phyloP scores from a whole-genome alignment of 2,797 vertebrate species.

The Rhinatrema bivittatum region DNA sequence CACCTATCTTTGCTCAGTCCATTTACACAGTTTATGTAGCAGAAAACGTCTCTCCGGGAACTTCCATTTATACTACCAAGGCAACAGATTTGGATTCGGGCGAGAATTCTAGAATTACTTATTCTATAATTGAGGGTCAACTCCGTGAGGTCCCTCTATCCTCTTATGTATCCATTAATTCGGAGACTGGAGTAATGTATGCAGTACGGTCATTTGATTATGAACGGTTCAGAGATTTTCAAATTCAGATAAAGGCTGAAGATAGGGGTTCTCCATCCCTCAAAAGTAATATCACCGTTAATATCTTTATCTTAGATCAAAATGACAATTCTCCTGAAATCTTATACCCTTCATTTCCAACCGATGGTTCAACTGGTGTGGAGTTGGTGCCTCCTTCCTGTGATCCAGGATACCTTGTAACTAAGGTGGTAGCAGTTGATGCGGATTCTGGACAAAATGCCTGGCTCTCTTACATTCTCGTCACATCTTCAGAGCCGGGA shows the following conservation, averaged over 20 bases:
- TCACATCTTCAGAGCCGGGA: background rate
- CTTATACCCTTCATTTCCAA: conserved; percentile 4
- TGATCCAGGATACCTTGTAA: background rate
- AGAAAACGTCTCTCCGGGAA: conserved; percentile 34
- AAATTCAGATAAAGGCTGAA: conserved; percentile 35
- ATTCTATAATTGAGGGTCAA: conserved; percentile 1
- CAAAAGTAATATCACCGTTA: conserved; percentile 9
- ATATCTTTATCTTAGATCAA: conserved; percentile 19
- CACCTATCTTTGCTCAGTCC: conserved; percentile 14
- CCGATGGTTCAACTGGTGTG: background rate
- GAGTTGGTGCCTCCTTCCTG: conserved; percentile 5
- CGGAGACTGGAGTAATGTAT: conserved; percentile 44
- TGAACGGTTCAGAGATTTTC: conserved; percentile 40
- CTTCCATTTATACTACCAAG: conserved; percentile 13
- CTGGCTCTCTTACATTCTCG: conserved; percentile 1
- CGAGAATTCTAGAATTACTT: conserved; percentile 11
- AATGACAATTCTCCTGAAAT: conserved; percentile 23
- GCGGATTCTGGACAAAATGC: conserved; percentile 20
- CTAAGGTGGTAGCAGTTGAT: conserved; percentile 22
- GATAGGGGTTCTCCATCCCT: conserved; percentile 50
- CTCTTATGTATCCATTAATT: conserved; percentile 45
- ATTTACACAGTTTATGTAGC: conserved; percentile 1
- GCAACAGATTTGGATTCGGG: conserved; percentile 20
- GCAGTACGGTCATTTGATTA: conserved; percentile 51
- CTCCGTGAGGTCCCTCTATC: conserved; percentile 15